Base-by-base conservation (phyloP, 2,888 invertebrate genomes). In the Calliopum simillimum region DNA sequence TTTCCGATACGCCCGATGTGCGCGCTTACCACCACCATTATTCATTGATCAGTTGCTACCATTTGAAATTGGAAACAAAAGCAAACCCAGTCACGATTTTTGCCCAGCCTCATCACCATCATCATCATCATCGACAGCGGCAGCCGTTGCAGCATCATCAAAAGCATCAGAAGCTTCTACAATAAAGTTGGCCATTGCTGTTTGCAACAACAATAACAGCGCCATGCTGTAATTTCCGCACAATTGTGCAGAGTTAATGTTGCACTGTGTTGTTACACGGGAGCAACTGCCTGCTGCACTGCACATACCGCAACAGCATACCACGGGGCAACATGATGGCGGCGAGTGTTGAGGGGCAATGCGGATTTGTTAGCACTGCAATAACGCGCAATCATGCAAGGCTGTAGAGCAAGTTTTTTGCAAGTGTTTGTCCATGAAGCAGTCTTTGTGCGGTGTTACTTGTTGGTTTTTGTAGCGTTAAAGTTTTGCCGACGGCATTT, bases 11-110 rank as follows among this genome's bases (percentile, higher is more conserved):
- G 13, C 25, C 56, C 25, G 41, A 33, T 25, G 33, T 63, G 43
- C 64, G 43, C 51, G 14, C 64, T 41, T n/a, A 41, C 19, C 53
- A 33, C 49, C n/a, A 33, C 41, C 55, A 66, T 66, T 59, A 67
- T 43, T 67, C 67, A 49, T 41, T 49, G 67, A 67, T 67, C 59
- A 59, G 21, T 44, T 41, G 68, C 68, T 62, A 55, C 68, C 62
- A 47, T 62, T 55, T 53, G 46, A 19, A 49, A 19, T 47, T 19
- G 49, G 49, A 59, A 67, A 53, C 61, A 61, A 61, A 68, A 53
- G 53, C 23, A 23, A 44, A 14, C 47, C 33, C 19, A 41, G 58
- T 53, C 61, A 61, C 53, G 62, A 62, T 62, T 68, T 21, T 13
- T 59, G 49, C 47, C 19, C 46, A 16, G 47, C 67, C 58, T 49